These are phyloP conservation scores for Calameuta idolon DNA, from an alignment of 2,888 invertebrate species.

Conservation along the genomic window DNA sequence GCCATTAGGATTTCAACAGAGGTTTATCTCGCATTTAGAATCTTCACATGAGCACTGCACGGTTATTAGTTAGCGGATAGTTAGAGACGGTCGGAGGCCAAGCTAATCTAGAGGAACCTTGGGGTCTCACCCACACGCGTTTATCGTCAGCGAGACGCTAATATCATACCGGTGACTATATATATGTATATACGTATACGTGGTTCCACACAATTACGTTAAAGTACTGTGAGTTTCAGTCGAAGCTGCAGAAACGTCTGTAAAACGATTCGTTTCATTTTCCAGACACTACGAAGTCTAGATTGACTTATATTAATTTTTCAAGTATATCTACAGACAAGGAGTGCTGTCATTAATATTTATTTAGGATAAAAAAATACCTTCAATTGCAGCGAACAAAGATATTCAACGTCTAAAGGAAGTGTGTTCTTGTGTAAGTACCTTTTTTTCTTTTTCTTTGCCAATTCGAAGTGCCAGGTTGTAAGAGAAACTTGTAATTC, in stretches of 20 bases:
- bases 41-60: constrained; percentile 3
- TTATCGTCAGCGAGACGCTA: background rate
- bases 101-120: constrained; percentile 46
- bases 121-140: constrained; percentile 38
- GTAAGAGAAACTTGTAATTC: background rate
- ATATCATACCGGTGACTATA: background rate
- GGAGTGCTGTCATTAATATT: background rate
- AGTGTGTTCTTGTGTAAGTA: background rate
- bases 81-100: constrained; percentile 36
- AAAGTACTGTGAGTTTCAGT: background rate
- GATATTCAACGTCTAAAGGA: background rate
- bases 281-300: background rate
- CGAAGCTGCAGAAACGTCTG: background rate
- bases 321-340: background rate
- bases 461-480: background rate
- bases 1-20: background rate
- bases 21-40: constrained; percentile 3
- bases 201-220: background rate
- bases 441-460: background rate
- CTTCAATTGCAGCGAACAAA: background rate
- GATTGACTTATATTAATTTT: background rate
- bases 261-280: background rate
- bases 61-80: constrained; percentile 16
- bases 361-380: background rate
- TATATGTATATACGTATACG: background rate